Base-by-base conservation (phyloP, 2,888 invertebrate species). In the Volucella inanis region DNA sequence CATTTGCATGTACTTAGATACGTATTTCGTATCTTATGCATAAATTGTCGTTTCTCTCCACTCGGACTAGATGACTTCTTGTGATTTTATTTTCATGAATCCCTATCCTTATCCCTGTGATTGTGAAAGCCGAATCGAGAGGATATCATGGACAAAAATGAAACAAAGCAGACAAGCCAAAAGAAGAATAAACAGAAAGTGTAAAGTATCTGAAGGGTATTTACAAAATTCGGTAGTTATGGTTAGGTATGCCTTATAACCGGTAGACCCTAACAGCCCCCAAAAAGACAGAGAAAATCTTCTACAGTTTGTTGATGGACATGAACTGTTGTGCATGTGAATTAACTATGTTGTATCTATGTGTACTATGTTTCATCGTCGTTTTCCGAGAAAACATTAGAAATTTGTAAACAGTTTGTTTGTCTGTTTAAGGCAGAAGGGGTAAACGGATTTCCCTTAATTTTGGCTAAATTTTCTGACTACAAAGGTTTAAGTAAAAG, bases 271-370 rank as follows among this genome's bases (percentile, higher is more conserved):
- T 59, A 57, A 43, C 57, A 38, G 57, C 38, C 12, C 72, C 49
- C 18, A 2, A 62, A 55, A 50, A 43, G 8, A 8, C 49, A 31
- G 38, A 18, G 18, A 18, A 57, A 76, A 71, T 64, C 64, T 47
- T 59, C 61, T 85, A 70, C 74, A 78, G 78, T 70, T 79, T 70
- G 74, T 71, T 84, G 75, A 84, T 61, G 65, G 79, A 61, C 75
- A 71, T 49, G 49, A 54, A 49, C 49, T 52, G 31, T 59, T 1
- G 59, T 15, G 2, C 18, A n/a, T n/a, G 14, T 65, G 47, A 11
- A 43, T 43, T 52, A 0, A 31, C 6, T 31, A 6, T 0, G 31
- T 31, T 31, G 31, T 59, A 22, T 65, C 3, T 54, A 31, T 31
- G 38, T 41, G 38, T 8, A 2, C 12, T 43, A n/a, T 54, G 18